Evolutionary conservation across 2,113 vertebrate genomes (phyloP).

Genomic region (Pygoscelis antarcticus): DNA sequence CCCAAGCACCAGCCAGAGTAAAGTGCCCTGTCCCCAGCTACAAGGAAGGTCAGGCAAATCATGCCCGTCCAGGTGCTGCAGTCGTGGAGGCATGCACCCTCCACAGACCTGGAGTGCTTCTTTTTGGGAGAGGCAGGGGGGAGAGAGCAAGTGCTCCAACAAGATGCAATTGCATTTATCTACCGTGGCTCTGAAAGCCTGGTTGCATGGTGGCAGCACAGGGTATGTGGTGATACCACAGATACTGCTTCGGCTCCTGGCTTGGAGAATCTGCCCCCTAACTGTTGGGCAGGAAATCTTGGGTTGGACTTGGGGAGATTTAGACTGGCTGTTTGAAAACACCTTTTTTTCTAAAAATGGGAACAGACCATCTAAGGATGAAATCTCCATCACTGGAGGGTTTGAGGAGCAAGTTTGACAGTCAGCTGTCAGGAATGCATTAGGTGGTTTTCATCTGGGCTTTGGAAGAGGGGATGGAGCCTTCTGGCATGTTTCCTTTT

Average conservation of each 20-base stretch:
- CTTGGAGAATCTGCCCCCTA: neutral
- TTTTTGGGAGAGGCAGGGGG: neutral
- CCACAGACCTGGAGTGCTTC: neutral
- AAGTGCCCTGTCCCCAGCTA: neutral
- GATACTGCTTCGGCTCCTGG: neutral
- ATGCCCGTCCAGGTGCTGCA: neutral
- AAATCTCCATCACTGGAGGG: neutral
- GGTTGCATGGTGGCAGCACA: neutral
- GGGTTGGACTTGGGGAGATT: neutral
- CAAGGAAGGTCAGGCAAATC: neutral
- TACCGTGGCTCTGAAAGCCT: neutral
- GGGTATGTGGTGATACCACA: neutral
- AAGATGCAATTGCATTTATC: neutral
- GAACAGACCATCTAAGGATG: neutral
- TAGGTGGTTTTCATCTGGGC: neutral
- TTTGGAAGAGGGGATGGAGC: neutral
- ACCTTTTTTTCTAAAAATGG: neutral
- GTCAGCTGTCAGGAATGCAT: neutral
- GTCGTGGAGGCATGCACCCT: fast-evolving
- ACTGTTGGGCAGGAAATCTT: neutral
- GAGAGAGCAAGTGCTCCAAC: neutral
- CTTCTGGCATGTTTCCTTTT: neutral
- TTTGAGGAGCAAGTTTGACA: neutral
- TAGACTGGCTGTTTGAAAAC: neutral
- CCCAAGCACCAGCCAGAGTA: neutral